Percentiles rank a stretch among this genome's conserved stretches.
These are phyloP conservation scores for Agonopterix alstromeriana DNA, from an alignment of 2,888 invertebrate genomes.

Conservation along the genomic window DNA sequence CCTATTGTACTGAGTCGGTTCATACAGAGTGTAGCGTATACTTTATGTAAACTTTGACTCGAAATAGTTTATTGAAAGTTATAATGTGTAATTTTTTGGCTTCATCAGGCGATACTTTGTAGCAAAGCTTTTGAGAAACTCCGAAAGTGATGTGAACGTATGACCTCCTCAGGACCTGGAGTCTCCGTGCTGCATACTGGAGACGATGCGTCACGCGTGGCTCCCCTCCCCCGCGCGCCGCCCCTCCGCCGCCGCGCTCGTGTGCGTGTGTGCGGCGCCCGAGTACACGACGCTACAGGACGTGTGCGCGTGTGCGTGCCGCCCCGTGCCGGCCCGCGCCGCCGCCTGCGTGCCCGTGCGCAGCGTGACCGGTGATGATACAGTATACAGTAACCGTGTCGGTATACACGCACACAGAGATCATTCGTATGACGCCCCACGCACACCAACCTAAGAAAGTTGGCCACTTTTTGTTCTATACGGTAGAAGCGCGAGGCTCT, in stretches of 20 bases:
- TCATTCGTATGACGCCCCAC: too few species aligned
- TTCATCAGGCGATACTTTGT: too few species aligned
- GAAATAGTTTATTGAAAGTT: too few species aligned
- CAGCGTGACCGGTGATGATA: too few species aligned
- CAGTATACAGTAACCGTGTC: too few species aligned
- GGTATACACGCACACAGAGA: too few species aligned
- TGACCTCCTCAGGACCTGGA: constrained; percentile 79
- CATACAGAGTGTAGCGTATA: background rate
- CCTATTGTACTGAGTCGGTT: background rate
- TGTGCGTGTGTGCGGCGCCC: constrained; percentile 93
- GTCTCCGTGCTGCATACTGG: constrained; percentile 92
- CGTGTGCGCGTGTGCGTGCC: constrained; percentile 26
- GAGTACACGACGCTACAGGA: constrained; percentile 84
- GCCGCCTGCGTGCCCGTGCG: constrained; percentile 19
- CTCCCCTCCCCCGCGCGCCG: constrained; percentile 88
- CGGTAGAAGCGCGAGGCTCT: too few species aligned
- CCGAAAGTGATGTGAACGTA: background rate
- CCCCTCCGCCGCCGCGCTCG: constrained; percentile 96
- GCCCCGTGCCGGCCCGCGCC: constrained; percentile 20
- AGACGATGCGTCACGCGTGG: constrained; percentile 98
- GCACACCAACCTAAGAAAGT: too few species aligned
- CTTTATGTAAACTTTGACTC: background rate
- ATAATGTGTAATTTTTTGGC: too few species aligned
- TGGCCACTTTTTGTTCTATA: too few species aligned
- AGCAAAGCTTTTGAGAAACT: too few species aligned